Evolutionary conservation across 2,797 vertebrate species (phyloP), one percentile per base, ranked within the genome.

Genomic region (Enteromius anoplus): DNA sequence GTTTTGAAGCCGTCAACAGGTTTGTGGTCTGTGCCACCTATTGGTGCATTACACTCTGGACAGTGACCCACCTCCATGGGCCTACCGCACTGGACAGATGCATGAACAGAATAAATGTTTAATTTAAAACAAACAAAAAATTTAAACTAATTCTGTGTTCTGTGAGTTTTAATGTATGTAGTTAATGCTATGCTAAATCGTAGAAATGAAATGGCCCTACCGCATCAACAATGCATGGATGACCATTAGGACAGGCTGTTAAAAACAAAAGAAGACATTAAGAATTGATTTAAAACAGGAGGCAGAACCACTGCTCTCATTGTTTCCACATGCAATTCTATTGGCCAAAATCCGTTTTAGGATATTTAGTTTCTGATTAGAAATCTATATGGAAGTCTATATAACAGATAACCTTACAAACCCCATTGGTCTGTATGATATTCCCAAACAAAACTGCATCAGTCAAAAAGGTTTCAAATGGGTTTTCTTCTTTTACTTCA

Each of bases 211-310:
- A 45, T 45, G 42, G 80, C 80, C 86, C 89, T 92, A 98, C 98
- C 95, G 97, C 96, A 88, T 97, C 97, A 64, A 99, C 91, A 14
- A 93, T 86, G 80, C 96, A 98, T 0, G 91, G 94, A 85, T 99
- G 98, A 78, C 96, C 96, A 0, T 96, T 97, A 76, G 91, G 92
- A 93, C 98, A 99, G 0, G 0, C 98, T 99, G 86, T 88, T 42
- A 23, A 78, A 26, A 32, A 66, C 32, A 55, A 12, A 26, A 55
- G 49, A 51, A 6, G 49, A 51, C 5, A 2, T 51, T 2, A 2
- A 19, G 49, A 51, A 19, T 19, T 19, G 26, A 26, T 26, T 26
- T 26, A 26, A 26, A 26, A 26, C 26, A 26, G 26, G 26, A 26
- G 26, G 26, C 26, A 26, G 29, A 65, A 32, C 17, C 1, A 15